Percentiles rank a stretch among this genome's conserved stretches.
phyloP scores from a whole-genome alignment of 2,888 invertebrate genomes.

The Erynnis tages region DNA sequence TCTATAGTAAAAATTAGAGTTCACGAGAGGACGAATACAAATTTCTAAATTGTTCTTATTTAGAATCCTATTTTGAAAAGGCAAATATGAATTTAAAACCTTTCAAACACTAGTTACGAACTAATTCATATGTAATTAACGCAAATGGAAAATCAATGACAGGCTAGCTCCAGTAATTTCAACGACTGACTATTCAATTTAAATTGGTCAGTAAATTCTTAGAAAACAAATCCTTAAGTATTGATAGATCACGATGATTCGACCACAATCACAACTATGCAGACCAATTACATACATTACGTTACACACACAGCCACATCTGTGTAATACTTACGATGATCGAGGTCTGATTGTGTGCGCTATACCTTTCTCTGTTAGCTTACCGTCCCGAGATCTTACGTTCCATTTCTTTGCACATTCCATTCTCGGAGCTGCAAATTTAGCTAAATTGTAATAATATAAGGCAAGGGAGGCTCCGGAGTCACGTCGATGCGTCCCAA shows the following conservation, averaged over 20 bases:
- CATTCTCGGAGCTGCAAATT: constrained; percentile 49
- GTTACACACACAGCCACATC: neutral
- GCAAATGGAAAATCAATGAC: constrained; percentile 2
- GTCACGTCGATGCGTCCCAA: constrained; percentile 76
- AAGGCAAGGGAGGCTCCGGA: constrained; percentile 42
- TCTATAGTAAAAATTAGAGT: too few relatives aligned
- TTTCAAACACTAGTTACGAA: neutral
- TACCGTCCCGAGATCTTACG: constrained; percentile 14
- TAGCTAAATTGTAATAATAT: constrained; percentile 58
- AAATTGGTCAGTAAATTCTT: constrained; percentile 5
- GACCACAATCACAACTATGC: constrained; percentile 22
- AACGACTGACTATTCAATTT: neutral
- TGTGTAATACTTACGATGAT: neutral
- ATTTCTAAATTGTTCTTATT: too few relatives aligned
- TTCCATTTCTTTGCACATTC: constrained; percentile 26
- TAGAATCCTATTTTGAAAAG: neutral
- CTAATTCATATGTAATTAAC: neutral
- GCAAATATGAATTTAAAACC: neutral
- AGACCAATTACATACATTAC: constrained; percentile 23
- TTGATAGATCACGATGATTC: constrained; percentile 19
- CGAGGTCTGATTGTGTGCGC: constrained; percentile 13
- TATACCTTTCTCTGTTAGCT: constrained; percentile 25
- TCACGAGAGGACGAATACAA: too few relatives aligned
- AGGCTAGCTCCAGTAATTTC: neutral
- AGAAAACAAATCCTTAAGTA: constrained; percentile 21